A percentile compares a stretch with the other conserved stretches of the same genome.
These are phyloP conservation scores for Diarsia dahlii DNA, from an alignment of 2,888 invertebrate genomes.

Conservation along the genomic window DNA sequence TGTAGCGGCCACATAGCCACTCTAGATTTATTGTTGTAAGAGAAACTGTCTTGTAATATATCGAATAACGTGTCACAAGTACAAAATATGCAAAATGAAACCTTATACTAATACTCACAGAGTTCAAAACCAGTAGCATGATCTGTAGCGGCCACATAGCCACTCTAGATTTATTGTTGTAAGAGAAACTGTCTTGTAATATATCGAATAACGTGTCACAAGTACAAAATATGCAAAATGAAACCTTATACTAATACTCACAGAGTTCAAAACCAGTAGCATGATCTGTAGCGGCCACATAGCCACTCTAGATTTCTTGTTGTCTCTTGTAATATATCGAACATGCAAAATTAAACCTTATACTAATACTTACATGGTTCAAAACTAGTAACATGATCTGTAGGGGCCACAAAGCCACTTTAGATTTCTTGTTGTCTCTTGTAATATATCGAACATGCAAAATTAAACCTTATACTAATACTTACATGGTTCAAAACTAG, in stretches of 20 bases:
- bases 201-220: conserved; percentile 98
- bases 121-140: conserved; percentile 97
- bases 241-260: conserved; percentile 83
- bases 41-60: conserved; percentile 95
- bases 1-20: conserved; percentile 98
- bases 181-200: conserved; percentile 95
- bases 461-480: no score
- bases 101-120: conserved; percentile 91
- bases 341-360: no score
- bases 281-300: conserved; percentile 99
- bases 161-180: conserved; percentile 97
- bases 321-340: conserved; percentile 98
- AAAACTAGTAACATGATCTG: no score
- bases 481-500: no score
- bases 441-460: no score
- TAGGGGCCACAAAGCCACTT: no score
- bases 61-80: conserved; percentile 98
- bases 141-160: conserved; percentile 99
- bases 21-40: conserved; percentile 97
- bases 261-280: conserved; percentile 97
- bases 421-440: no score
- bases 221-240: no score
- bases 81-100: no score
- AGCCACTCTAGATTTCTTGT: conserved; percentile 96
- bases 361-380: no score